Base-by-base conservation (phyloP, 92 coral and sea anemone species). In the Ricordea florida region DNA sequence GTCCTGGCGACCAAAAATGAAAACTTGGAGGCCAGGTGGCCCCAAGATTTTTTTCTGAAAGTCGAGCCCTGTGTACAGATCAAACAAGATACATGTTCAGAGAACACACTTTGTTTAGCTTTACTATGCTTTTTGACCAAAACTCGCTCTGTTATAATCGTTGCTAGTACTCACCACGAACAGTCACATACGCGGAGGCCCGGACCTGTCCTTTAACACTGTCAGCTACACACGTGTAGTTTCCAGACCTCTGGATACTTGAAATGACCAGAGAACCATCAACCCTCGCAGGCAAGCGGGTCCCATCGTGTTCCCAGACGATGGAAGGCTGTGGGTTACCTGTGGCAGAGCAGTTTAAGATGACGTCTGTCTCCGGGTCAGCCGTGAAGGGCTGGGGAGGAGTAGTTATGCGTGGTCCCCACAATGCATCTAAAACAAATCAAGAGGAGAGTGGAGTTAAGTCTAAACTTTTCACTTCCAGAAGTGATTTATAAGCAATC, bases 351-450 rank as follows among this genome's bases (percentile, higher is more conserved):
- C 98, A 94, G 47, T 86, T 79, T 1, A 94, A 68, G 33, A 45
- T 45, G 27, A 94, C 93, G 33, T 82, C 89, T 21, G 93, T 94
- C 53, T 94, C 97, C 11, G 98, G 98, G 66, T 94, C 79, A 5
- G 92, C 97, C 1, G 91, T 75, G 41, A 78, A 69, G 58, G 79
- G 91, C 16, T 62, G 57, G 45, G 93, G 97, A 15, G 73, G 80
- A 10, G 62, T 58, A 34, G 64, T 78, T 79, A 94, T 88, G 8
- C 57, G 85, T n/a, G 97, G 98, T 15, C 65, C 40, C 13, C 62
- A 69, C 42, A 57, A 66, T 24, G 31, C 25, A 29, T 44, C 97
- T 91, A 63, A 24, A 70, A 58, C 57, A 14, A 37, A 26, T 10
- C 9, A 37, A 8, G n/a, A 37, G n/a, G 44, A 37, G n/a, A n/a